A percentile compares a stretch with the other conserved stretches of the same genome.
These are phyloP conservation scores for Cladopsammia gracilis DNA, from an alignment of 64 coral and sea anemone genomes.

Conservation along the genomic window DNA sequence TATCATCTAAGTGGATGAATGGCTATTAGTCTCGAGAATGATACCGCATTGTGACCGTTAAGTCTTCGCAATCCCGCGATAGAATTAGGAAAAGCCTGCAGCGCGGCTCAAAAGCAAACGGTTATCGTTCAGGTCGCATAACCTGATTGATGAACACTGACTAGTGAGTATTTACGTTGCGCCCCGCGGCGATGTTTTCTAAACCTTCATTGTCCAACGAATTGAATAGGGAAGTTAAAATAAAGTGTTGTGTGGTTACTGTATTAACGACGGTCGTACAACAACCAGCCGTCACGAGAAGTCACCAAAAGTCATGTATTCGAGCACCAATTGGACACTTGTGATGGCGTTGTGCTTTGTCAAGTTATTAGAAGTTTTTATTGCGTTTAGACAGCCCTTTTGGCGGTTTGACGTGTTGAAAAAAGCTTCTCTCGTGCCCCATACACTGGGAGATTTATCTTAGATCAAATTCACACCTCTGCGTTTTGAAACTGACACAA, in stretches of 20 bases:
- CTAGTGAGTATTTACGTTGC: slow-evolving; percentile 71
- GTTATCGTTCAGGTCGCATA: slow-evolving; percentile 7
- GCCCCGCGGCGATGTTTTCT: slow-evolving; percentile 90
- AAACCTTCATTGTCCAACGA: slow-evolving; percentile 86
- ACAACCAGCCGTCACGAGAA: slow-evolving; percentile 76
- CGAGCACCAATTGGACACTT: slow-evolving; percentile 92
- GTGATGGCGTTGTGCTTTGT: slow-evolving; percentile 90
- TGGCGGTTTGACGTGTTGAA: slow-evolving; percentile 99
- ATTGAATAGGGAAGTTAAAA: slow-evolving; percentile 37
- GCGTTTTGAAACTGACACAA: slow-evolving; percentile 86
- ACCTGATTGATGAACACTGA: slow-evolving; percentile 51
- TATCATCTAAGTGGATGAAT: slow-evolving; percentile 99
- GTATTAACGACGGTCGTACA: slow-evolving; percentile 36
- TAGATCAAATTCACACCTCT: slow-evolving; percentile 96
- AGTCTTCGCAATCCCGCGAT: slow-evolving; percentile 74
- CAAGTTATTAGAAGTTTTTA: slow-evolving; percentile 79
- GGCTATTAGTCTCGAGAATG: slow-evolving; percentile 84
- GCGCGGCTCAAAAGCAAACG: slow-evolving; percentile 16
- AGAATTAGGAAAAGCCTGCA: slow-evolving; percentile 36
- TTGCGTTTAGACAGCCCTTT: slow-evolving; percentile 85
- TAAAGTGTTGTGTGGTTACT: slow-evolving; percentile 60
- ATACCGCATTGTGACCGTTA: slow-evolving; percentile 71
- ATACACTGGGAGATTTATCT: slow-evolving; percentile 84
- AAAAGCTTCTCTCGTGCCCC: slow-evolving; percentile 80
- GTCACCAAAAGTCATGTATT: slow-evolving; percentile 67